Evolutionary conservation across 1,140 invertebrate genomes (phyloP), one percentile per base, ranked within the genome.

Genomic region (Hestina assimilis): DNA sequence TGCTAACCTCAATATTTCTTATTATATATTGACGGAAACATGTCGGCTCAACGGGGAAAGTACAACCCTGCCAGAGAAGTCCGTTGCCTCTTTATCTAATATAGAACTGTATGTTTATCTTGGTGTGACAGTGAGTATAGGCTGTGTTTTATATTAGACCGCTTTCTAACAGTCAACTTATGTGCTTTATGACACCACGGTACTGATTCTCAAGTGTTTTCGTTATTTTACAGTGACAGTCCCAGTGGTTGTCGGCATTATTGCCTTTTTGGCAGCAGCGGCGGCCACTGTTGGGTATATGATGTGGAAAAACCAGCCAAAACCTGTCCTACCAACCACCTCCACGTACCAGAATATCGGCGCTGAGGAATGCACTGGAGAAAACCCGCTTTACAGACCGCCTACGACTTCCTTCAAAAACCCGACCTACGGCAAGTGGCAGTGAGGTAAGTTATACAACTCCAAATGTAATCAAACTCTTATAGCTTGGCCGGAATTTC

Each of bases 241-340:
- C 7, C 74, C 80, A 4, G 59, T 79, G 33, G 61, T 83, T 5
- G 50, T 77, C 4, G 74, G 73, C 0, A 95, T 98, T 53, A 92
- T 99, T 4, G 88, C 96, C 4, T 93, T 95, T 8, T 94, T 98
- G 0, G 96, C 98, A 50, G 95, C 94, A 11, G 95, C 95, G 0
- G 96, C 96, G 59, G 94, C 90, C 0, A 76, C 94, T 0, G 91
- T 94, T 23, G 96, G 96, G 8, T 87, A 97, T 43, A 79, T 94
- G 3, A 76, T 95, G 31, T 90, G 96, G 28, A 82, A 96, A 14
- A 90, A 95, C 59, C 96, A 95, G 92, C 95, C 96, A 71, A 84
- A 96, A 1, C 79, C 95, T 0, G 94, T 95, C 3, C 93, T 92
- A 0, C 92, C 96, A 35, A 93, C 95, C 56, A 95, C 97, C 78